Evolutionary conservation across 2,888 invertebrate species (phyloP), one percentile per base, ranked within the genome.

Genomic region (Ligdia adustata): DNA sequence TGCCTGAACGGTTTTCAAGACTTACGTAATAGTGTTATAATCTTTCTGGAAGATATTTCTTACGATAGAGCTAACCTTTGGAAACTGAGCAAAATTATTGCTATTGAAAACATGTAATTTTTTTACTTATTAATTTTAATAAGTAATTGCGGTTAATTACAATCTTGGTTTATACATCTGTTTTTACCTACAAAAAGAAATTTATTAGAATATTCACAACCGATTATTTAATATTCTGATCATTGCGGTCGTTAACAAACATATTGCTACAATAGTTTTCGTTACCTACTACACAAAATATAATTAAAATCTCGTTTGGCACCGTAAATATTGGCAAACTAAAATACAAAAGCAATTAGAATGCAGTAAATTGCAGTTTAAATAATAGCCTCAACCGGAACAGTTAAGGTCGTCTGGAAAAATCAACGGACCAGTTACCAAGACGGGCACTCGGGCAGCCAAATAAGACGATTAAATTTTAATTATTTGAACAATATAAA

Each of bases 321-420:
- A 7, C n/a, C 20, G 28, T 49, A 43, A 56, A 51, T 49, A 49
- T 57, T 53, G 43, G 48, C 40, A 48, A 48, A 52, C 41, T 41
- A 16, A 35, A 9, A 40, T 13, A 35, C 35, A 51, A 46, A 43
- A 27, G 29, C 44, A 50, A 44, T 33, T 46, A 37, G 44, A 50
- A 49, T 44, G 27, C 16, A 29, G 34, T 33, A 42, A 49, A 28
- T 33, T 24, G 5, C 27, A 35, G 4, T 39, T 33, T 39, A 26
- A 18, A 39, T 50, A 45, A 50, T 31, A 4, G 34, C 26, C 20
- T 32, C 20, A 51, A 34, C 49, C 51, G 53, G 55, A 58, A 55
- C 45, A n/a, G 13, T 7, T 28, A 45, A 49, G 49, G 52, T 55
- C 49, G 14, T 9, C 33, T 46, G 31, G 40, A 46, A 42, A 34